Evolutionary conservation across 2,113 vertebrate species (phyloP).

Genomic region (Steatornis caripensis): DNA sequence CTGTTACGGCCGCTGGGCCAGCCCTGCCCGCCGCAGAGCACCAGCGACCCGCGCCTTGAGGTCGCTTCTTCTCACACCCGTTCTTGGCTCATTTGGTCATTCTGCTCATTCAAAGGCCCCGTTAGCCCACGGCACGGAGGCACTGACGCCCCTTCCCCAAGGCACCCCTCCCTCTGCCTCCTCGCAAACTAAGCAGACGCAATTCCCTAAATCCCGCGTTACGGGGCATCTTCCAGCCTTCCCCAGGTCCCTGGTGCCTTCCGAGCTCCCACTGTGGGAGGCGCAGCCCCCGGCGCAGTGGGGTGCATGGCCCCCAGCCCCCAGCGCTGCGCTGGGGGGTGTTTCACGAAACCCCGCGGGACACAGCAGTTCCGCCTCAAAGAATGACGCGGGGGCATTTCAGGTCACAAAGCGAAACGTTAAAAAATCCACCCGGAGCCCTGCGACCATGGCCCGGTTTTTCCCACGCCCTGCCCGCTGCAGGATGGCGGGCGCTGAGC

Average conservation of each 20-base stretch:
- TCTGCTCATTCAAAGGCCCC: too few species aligned
- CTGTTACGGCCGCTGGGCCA: too few species aligned
- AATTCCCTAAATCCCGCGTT: neutral
- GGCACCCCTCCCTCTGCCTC: neutral
- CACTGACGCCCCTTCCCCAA: accelerated
- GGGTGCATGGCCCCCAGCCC: too few species aligned
- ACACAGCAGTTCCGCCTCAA: too few species aligned
- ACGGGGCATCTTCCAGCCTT: neutral
- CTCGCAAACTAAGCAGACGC: accelerated
- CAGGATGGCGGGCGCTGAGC: neutral
- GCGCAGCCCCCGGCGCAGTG: accelerated
- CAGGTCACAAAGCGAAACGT: accelerated
- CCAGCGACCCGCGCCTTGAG: accelerated
- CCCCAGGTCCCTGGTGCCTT: too few species aligned
- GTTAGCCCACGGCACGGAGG: too few species aligned
- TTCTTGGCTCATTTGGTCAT: accelerated
- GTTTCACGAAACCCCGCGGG: too few species aligned
- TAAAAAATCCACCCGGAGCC: too few species aligned
- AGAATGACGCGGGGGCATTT: too few species aligned
- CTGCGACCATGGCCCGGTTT: accelerated
- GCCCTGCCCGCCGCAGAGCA: too few species aligned
- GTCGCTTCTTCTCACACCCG: accelerated
- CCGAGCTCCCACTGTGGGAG: too few species aligned
- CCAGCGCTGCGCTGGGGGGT: too few species aligned
- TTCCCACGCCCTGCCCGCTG: neutral